Evolutionary conservation across 1,140 invertebrate species (phyloP).

Genomic region (Zaprionus ornatus): DNA sequence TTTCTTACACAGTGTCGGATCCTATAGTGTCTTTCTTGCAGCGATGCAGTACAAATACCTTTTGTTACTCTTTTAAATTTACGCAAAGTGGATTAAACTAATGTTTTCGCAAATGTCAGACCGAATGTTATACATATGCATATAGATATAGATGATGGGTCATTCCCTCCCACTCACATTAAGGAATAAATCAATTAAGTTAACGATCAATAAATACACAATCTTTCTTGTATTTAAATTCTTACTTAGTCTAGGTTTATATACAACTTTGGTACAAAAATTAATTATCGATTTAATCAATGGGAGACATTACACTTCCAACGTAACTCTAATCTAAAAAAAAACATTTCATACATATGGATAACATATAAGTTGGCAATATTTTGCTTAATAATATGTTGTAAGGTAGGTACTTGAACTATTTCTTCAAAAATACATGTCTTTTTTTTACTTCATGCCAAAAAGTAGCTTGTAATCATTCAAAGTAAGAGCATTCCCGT

Average conservation of each 20-base stretch:
- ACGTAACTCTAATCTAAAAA: neutral
- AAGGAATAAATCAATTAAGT: no score
- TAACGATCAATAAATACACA: no score
- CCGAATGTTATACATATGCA: no score
- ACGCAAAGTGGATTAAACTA: no score
- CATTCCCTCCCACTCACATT: no score
- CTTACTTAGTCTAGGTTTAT: neutral
- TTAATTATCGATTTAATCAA: neutral
- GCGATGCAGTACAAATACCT: no score
- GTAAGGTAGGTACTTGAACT: neutral
- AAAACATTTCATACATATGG: neutral
- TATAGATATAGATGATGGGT: no score
- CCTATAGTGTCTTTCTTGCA: no score
- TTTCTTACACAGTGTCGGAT: no score
- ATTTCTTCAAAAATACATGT: neutral
- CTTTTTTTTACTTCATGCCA: neutral
- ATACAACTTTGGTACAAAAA: neutral
- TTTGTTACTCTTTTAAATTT: no score
- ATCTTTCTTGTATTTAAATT: neutral
- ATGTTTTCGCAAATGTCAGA: no score
- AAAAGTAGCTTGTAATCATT: conserved; percentile 50
- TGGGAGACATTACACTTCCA: neutral
- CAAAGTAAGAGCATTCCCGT: conserved; percentile 24
- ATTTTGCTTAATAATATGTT: neutral
- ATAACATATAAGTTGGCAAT: neutral